These are phyloP conservation scores for Alosa alosa DNA, from an alignment of 2,113 vertebrate genomes.

Conservation along the genomic window DNA sequence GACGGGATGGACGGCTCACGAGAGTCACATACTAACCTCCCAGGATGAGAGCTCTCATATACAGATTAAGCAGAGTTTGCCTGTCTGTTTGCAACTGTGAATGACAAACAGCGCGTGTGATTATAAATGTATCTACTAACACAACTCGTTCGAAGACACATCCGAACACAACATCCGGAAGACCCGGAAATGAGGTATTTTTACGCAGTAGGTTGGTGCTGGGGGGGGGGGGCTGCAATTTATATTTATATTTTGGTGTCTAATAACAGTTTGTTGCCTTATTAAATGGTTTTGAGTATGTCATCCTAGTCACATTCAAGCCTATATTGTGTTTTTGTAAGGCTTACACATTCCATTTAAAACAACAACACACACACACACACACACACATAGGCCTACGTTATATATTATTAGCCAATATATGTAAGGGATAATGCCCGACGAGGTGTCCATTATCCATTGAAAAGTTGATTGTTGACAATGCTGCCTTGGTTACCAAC, in stretches of 20 bases:
- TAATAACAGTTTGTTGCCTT: too few species aligned
- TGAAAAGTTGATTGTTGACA: too few species aligned
- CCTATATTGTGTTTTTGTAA: too few species aligned
- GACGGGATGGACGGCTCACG: background rate
- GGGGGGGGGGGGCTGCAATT: background rate
- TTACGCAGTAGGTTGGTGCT: background rate
- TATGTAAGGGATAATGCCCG: too few species aligned
- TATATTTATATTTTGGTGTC: background rate
- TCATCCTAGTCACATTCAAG: too few species aligned
- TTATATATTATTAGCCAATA: too few species aligned
- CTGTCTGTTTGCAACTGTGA: background rate
- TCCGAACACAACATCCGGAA: constrained; percentile 35
- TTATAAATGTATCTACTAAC: background rate
- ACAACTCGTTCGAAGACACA: background rate
- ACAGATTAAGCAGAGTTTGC: background rate
- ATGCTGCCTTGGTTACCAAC: too few species aligned
- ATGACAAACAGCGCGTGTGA: background rate
- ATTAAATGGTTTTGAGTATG: background rate
- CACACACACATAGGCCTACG: too few species aligned
- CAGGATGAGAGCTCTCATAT: background rate
- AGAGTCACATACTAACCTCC: background rate
- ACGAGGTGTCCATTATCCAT: too few species aligned
- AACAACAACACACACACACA: too few species aligned
- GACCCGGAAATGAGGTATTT: constrained; percentile 36
- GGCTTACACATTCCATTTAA: too few species aligned